A percentile compares a stretch with the other conserved stretches of the same genome.
Evolutionary conservation across 2,888 invertebrate species (phyloP).

Genomic region (Dryobotodes eremita): DNA sequence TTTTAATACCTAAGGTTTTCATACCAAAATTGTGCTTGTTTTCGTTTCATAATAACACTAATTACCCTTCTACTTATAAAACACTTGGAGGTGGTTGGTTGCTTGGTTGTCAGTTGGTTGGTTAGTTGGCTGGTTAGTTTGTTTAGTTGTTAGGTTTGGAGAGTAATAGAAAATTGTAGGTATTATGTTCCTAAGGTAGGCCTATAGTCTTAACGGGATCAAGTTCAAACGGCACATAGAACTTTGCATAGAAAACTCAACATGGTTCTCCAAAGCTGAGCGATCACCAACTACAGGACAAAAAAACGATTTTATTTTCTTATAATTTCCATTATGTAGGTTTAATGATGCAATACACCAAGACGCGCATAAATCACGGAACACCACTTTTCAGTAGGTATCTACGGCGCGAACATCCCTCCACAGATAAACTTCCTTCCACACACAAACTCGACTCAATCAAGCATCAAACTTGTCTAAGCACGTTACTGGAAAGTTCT

Average conservation of each 20-base stretch:
- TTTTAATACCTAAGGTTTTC: not conserved
- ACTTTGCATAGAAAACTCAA: not conserved
- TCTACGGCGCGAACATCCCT: constrained; percentile 3
- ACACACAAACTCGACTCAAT: constrained; percentile 46
- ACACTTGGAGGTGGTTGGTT: not conserved
- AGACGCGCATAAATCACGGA: not conserved
- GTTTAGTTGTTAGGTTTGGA: not conserved
- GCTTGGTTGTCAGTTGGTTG: not conserved
- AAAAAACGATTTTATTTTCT: not conserved
- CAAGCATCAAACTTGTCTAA: constrained; percentile 57
- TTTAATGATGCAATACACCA: not conserved
- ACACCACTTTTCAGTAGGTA: constrained; percentile 3
- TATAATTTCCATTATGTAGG: not conserved
- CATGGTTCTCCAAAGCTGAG: not conserved
- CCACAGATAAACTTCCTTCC: constrained; percentile 25
- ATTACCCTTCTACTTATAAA: not conserved
- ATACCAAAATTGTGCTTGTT: not conserved
- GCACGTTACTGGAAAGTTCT: constrained; percentile 49
- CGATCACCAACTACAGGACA: not conserved
- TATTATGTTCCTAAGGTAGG: not conserved
- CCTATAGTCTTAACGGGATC: not conserved
- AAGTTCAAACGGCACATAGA: not conserved
- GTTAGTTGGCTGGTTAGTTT: not conserved
- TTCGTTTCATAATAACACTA: not conserved
- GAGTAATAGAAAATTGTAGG: not conserved